Percentiles rank a stretch among this genome's conserved stretches.
Conservation (phyloP, 2,113 vertebrate genomes). For the Loxodonta africana region DNA sequence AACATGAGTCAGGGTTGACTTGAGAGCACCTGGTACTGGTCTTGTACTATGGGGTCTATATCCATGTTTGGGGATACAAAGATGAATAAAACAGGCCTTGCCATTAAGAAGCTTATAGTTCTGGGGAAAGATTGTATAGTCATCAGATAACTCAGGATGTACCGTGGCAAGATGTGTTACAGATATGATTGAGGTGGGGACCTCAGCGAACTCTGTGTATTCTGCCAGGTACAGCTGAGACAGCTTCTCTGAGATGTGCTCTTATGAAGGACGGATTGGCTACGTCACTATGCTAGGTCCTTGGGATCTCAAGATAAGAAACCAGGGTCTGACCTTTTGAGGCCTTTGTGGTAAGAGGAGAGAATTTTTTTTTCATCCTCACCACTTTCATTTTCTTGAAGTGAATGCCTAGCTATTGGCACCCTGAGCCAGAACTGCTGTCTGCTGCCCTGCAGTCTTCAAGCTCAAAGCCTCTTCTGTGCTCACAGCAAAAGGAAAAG, state of each 20-base stretch:
- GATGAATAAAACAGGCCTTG: neutral
- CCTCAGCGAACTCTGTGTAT: neutral
- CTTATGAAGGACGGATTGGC: neutral
- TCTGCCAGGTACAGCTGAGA: neutral
- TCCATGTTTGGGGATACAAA: neutral
- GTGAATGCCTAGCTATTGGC: neutral
- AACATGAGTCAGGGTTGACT: too few relatives aligned
- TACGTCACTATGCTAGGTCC: neutral
- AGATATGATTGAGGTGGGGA: neutral
- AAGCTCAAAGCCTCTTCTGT: fast-evolving
- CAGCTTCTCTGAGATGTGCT: neutral
- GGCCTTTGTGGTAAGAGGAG: neutral
- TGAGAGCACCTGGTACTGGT: too few relatives aligned
- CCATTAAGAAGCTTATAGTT: neutral
- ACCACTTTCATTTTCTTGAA: neutral
- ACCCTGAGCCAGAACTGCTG: neutral
- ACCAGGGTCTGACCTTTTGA: neutral
- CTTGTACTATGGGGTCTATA: neutral
- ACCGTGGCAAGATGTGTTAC: neutral
- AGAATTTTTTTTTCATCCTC: neutral
- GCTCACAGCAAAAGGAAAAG: neutral
- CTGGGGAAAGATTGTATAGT: neutral
- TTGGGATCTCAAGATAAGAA: neutral
- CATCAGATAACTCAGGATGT: neutral
- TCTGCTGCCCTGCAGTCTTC: neutral